A percentile compares a stretch with the other conserved stretches of the same genome.
Conservation (phyloP, 1,140 invertebrate species). For the Harlomillsia oculata region DNA sequence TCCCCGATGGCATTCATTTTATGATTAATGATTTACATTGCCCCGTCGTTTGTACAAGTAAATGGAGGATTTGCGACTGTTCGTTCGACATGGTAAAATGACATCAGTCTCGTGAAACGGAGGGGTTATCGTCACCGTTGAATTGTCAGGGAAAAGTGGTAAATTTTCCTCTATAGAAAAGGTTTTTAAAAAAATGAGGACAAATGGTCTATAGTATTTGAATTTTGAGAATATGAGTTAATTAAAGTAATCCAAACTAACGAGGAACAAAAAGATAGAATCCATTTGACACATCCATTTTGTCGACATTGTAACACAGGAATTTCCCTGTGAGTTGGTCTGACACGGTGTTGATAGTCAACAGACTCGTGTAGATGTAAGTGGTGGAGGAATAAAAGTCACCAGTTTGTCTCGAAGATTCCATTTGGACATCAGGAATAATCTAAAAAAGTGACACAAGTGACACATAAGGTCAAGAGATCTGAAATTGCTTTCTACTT, state of each 20-base stretch:
- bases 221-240: not conserved
- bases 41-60: constrained; percentile 17
- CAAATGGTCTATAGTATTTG: not conserved
- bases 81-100: constrained; percentile 13
- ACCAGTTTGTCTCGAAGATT: not conserved
- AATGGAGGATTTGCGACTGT: constrained; percentile 7
- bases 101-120: constrained; percentile 9
- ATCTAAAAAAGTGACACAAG: too few species aligned
- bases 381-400: constrained; percentile 1
- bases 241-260: not conserved
- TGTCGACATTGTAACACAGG: constrained; percentile 8
- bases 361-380: constrained; percentile 1
- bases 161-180: constrained; percentile 6
- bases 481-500: too few species aligned
- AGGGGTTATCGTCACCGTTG: constrained; percentile 6
- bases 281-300: not conserved
- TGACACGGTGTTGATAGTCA: not conserved
- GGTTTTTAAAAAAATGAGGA: not conserved
- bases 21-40: constrained; percentile 6
- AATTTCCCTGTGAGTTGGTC: constrained; percentile 18
- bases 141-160: constrained; percentile 2
- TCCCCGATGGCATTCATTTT: not conserved
- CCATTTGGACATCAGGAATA: too few species aligned
- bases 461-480: too few species aligned
- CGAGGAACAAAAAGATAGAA: constrained; percentile 23